Base-by-base conservation (phyloP, 2,113 vertebrate genomes). In the Heterocephalus glaber region DNA sequence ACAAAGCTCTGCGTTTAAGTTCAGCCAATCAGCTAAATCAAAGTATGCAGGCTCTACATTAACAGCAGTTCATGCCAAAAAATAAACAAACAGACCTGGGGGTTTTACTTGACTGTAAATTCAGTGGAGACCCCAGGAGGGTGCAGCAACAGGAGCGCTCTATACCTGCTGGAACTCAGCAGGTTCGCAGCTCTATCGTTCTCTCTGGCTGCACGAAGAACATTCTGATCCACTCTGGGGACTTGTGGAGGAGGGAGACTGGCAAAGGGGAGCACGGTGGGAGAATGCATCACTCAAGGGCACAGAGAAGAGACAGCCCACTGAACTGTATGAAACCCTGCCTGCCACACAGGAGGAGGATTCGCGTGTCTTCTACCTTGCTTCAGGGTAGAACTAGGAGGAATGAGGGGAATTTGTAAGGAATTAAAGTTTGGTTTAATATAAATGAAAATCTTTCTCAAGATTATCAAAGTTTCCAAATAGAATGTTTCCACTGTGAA, bases 251-350 rank as follows among this genome's bases (percentile, higher is more conserved):
- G 10, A 77, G 14, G 3, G 70, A 22, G 0, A 52, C 22, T 7
- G 30, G 70, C 9, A 6, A 35, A 54, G 24, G 35, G 12, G 17
- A 63, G n/a, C 30, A 10, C 2, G 11, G 0, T 47, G 14, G 6
- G 63, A 13, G 28, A 63, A 38, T 0, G 3, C 54, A 14, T n/a
- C 24, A 85, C 61, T 47, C 66, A 4, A 33, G 60, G 28, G 74
- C 1, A 4, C 24, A 49, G 84, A 4, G 44, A 52, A 66, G 8
- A 65, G 38, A 47, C 14, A 58, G 26, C 12, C 26, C 47, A 7
- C 0, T 1, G 20, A 1, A 61, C 47, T 33, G 5, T 0, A 3
- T 0, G 12, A 52, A 90, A n/a, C 16, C 61, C 82, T 80, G 24
- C 33, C 94, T 11, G 60, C 77, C 92, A 54, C 6, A 12, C 0